Conservation (phyloP, 1,140 invertebrate genomes). For the Drosophila quadrilineata region DNA sequence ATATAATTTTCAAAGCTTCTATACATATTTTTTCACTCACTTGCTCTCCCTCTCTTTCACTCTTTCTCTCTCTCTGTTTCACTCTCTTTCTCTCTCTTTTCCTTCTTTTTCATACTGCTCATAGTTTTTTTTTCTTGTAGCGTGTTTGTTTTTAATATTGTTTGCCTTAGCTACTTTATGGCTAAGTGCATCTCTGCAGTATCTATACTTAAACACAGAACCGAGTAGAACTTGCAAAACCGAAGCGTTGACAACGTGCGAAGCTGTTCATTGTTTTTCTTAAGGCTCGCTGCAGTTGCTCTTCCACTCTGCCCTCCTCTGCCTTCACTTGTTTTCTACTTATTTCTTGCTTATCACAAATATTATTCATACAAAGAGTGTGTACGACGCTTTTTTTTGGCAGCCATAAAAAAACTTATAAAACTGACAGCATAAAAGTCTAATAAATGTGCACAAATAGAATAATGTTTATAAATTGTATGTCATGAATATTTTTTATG, state of each 20-base stretch:
- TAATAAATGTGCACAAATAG: conserved; percentile 1
- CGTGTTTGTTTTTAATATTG: conserved; percentile 65
- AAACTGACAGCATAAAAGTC: conserved; percentile 2
- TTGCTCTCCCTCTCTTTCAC: conserved; percentile 22
- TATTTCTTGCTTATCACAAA: conserved; percentile 50
- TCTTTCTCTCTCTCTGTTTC: neutral
- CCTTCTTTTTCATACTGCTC: neutral
- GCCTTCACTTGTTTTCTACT: neutral
- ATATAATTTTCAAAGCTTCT: conserved; percentile 65
- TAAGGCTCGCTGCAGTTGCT: conserved; percentile 37
- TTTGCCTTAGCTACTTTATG: conserved; percentile 76
- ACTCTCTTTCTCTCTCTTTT: neutral
- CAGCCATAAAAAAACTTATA: conserved; percentile 4
- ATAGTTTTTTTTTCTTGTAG: neutral
- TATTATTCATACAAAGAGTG: conserved; percentile 62
- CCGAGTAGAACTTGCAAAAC: conserved; percentile 44
- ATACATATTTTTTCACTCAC: conserved; percentile 21
- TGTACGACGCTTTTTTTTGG: conserved; percentile 10
- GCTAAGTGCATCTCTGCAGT: conserved; percentile 72
- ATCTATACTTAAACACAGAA: conserved; percentile 45
- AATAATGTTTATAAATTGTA: too few relatives aligned
- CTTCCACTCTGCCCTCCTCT: neutral
- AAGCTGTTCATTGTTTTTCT: conserved; percentile 60
- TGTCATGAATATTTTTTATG: too few relatives aligned
- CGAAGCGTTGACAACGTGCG: conserved; percentile 53